phyloP scores from a whole-genome alignment of 1,140 invertebrate genomes.

The Conus betulinus region DNA sequence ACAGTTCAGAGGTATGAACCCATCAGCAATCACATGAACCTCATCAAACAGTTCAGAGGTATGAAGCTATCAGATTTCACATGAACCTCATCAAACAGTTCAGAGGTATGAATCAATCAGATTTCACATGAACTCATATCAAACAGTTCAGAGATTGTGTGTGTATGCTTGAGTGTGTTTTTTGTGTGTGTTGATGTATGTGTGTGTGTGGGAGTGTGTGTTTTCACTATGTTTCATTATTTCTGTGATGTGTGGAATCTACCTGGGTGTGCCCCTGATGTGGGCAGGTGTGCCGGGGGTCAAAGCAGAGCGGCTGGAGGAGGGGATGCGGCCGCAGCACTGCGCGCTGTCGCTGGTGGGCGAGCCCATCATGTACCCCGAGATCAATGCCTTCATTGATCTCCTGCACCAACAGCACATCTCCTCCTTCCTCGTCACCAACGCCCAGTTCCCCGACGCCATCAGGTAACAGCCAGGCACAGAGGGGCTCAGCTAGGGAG shows the following conservation, averaged over 20 bases:
- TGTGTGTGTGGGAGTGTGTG: too few relatives aligned
- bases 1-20: conserved; percentile 78
- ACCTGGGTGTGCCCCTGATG: too few relatives aligned
- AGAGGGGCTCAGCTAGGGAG: too few relatives aligned
- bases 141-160: conserved; percentile 78
- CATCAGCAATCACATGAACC: conserved; percentile 79
- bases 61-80: conserved; percentile 80
- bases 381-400: conserved; percentile 80
- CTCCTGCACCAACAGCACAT: conserved; percentile 79
- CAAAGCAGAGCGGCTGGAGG: conserved; percentile 77
- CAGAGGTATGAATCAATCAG: conserved; percentile 78
- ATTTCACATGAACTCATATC: conserved; percentile 79
- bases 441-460: conserved; percentile 82
- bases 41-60: conserved; percentile 83
- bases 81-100: conserved; percentile 81
- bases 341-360: conserved; percentile 83
- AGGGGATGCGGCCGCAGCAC: conserved; percentile 78
- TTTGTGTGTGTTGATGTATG: too few relatives aligned
- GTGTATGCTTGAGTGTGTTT: too few relatives aligned
- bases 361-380: conserved; percentile 84
- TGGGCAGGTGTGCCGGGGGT: conserved; percentile 81
- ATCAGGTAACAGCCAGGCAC: conserved; percentile 72
- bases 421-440: conserved; percentile 82
- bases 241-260: too few relatives aligned
- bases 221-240: too few relatives aligned